These are phyloP conservation scores for Saimiri boliviensis DNA, from an alignment of 2,113 vertebrate species.

Conservation along the genomic window DNA sequence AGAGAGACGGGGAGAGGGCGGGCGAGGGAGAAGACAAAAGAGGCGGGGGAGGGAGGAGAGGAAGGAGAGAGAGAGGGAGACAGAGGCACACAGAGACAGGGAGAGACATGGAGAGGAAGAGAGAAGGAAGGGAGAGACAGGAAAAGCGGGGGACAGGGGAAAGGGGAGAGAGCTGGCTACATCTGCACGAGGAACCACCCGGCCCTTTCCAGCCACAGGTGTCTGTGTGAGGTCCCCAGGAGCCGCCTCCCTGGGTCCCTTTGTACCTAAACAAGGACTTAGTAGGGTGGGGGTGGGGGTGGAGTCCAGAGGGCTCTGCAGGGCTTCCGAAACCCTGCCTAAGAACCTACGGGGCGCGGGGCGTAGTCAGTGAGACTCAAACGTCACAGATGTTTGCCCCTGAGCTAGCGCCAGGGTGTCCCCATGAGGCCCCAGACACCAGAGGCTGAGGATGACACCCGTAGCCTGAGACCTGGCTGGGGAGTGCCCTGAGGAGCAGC, in stretches of 20 bases:
- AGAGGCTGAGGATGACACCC: too few relatives aligned
- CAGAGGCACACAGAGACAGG: too few relatives aligned
- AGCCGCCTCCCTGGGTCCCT: rapidly evolving
- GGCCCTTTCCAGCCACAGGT: not conserved
- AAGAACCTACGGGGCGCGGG: rapidly evolving
- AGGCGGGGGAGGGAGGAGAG: not conserved
- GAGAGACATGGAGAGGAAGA: too few relatives aligned
- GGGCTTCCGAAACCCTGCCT: not conserved
- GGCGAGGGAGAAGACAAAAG: not conserved
- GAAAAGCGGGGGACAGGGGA: too few relatives aligned
- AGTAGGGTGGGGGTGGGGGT: rapidly evolving
- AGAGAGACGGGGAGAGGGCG: too few relatives aligned
- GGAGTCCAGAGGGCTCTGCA: rapidly evolving
- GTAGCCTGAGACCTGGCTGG: not conserved
- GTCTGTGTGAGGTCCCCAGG: not conserved
- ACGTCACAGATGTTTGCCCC: too few relatives aligned
- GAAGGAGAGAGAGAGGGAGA: not conserved
- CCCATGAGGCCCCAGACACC: too few relatives aligned
- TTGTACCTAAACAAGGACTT: rapidly evolving
- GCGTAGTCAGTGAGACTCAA: not conserved
- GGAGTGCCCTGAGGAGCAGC: rapidly evolving
- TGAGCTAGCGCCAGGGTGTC: not conserved
- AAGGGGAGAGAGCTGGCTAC: too few relatives aligned
- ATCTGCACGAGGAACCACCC: rapidly evolving
- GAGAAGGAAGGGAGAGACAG: not conserved